Conservation (phyloP, 2,113 vertebrate species). For the Pogonocichla stellata region DNA sequence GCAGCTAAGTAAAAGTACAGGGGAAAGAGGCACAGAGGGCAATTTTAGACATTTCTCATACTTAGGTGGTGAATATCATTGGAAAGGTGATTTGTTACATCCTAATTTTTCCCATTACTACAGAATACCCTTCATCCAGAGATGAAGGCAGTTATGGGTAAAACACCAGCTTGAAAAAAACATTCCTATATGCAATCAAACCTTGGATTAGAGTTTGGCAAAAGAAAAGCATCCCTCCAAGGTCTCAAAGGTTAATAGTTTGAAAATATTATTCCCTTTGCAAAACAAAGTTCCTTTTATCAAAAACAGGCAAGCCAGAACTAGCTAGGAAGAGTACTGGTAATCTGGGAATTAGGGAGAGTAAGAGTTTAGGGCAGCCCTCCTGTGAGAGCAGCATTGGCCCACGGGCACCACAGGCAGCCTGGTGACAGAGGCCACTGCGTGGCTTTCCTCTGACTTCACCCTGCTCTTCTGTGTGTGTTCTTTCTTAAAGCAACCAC, state of each 20-base stretch:
- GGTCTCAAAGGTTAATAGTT: not conserved
- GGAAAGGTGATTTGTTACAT: not conserved
- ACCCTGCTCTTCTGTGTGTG: not conserved
- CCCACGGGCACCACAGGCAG: not conserved
- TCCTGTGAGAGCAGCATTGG: rapidly evolving
- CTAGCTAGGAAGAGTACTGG: not conserved
- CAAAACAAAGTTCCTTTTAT: not conserved
- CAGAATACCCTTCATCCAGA: not conserved
- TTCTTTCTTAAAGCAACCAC: slow-evolving; percentile 81
- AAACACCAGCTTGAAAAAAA: not conserved
- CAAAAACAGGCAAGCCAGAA: not conserved
- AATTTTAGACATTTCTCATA: not conserved
- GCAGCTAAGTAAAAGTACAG: not conserved
- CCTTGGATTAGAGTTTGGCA: not conserved
- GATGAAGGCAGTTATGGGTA: not conserved
- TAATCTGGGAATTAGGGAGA: not conserved
- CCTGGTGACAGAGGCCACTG: not conserved
- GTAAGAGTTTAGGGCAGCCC: not conserved
- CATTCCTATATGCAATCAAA: not conserved
- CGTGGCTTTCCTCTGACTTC: not conserved
- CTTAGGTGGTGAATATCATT: not conserved
- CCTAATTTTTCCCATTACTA: not conserved
- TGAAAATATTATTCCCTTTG: not conserved
- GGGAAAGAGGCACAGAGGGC: not conserved
- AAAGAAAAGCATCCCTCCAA: not conserved